Evolutionary conservation across 1,140 invertebrate genomes (phyloP).

Genomic region (Popillia japonica): DNA sequence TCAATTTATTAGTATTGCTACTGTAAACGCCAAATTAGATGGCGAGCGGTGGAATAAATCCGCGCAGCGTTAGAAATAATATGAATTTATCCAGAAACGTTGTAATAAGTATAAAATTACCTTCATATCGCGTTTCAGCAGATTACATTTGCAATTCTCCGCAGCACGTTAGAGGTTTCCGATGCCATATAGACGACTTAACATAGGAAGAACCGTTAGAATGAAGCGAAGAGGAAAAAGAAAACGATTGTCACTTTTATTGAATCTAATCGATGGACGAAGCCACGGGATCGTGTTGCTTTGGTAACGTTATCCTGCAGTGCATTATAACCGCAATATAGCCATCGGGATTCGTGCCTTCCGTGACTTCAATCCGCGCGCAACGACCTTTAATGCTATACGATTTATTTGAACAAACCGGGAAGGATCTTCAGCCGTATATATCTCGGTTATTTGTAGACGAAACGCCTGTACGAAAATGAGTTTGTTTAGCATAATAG

Average conservation of each 20-base stretch:
- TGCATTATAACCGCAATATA: slow-evolving; percentile 23
- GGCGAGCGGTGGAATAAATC: no score
- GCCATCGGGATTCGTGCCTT: slow-evolving; percentile 9
- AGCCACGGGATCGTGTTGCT: background rate
- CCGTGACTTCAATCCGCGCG: slow-evolving; percentile 31
- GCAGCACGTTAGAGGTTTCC: background rate
- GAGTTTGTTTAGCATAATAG: background rate
- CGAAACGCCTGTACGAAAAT: background rate
- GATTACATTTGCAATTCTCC: background rate
- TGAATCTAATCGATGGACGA: slow-evolving; percentile 13
- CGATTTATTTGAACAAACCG: slow-evolving; percentile 23
- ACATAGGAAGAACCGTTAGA: background rate
- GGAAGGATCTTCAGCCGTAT: background rate
- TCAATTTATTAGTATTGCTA: no score
- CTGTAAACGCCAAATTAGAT: no score
- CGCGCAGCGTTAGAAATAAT: no score
- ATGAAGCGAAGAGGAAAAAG: background rate
- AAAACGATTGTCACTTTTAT: slow-evolving; percentile 22
- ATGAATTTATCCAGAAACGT: no score
- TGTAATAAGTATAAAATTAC: no score
- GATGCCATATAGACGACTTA: background rate
- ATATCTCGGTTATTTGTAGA: background rate
- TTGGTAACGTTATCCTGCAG: slow-evolving; percentile 24
- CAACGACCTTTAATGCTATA: slow-evolving; percentile 32
- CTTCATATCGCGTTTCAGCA: background rate